These are phyloP conservation scores for Platysteira castanea DNA, from an alignment of 2,113 vertebrate genomes.

Conservation along the genomic window DNA sequence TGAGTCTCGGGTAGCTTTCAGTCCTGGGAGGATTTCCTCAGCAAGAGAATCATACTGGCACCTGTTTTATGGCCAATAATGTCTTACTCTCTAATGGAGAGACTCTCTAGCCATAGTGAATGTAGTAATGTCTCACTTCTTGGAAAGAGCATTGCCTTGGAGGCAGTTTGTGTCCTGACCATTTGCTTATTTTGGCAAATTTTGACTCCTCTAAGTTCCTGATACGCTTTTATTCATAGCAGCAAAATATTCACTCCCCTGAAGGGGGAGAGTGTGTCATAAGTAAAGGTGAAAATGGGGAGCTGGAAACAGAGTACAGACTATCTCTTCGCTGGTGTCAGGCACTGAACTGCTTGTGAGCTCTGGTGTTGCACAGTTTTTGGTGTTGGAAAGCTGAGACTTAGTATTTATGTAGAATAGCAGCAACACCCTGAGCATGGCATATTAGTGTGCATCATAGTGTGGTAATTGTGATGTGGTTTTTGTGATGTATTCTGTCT, in stretches of 20 bases:
- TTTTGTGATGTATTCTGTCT: background rate
- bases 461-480: background rate
- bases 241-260: background rate
- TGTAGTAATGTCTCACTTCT: background rate
- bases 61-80: background rate
- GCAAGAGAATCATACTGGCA: background rate
- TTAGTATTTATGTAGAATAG: background rate
- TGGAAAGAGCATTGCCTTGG: background rate
- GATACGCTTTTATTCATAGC: background rate
- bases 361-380: background rate
- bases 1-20: background rate
- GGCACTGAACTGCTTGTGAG: background rate
- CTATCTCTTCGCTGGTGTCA: fast-evolving
- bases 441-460: background rate
- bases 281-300: background rate
- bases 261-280: background rate
- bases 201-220: background rate
- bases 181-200: background rate
- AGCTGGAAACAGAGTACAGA: background rate
- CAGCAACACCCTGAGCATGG: background rate
- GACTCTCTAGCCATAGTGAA: background rate
- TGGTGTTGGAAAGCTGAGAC: background rate
- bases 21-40: background rate
- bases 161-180: background rate
- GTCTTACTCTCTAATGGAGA: background rate